Evolutionary conservation across 2,888 invertebrate genomes (phyloP).

Genomic region (Cheilosia variabilis): DNA sequence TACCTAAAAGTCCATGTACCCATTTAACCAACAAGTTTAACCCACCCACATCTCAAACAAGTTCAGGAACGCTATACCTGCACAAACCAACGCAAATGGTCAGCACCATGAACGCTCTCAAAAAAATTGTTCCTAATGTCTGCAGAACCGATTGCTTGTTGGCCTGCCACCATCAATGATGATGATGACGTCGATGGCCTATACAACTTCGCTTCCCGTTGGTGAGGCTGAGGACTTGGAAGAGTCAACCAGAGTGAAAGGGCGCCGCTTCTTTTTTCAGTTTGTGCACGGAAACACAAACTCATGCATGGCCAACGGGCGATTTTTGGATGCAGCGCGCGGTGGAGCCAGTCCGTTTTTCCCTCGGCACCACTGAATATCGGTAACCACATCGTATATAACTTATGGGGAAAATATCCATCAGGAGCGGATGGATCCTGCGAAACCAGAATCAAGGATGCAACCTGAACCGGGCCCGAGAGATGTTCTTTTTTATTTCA

Average conservation of each 20-base stretch:
- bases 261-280: slow-evolving; percentile 1
- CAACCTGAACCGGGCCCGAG: slow-evolving; percentile 28
- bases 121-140: slow-evolving; percentile 7
- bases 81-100: not conserved
- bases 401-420: slow-evolving; percentile 35
- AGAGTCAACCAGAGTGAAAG: slow-evolving; percentile 4
- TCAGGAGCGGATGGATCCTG: slow-evolving; percentile 19
- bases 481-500: slow-evolving; percentile 9
- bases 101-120: not conserved
- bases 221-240: slow-evolving; percentile 8
- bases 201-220: not conserved
- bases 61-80: not conserved
- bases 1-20: not conserved
- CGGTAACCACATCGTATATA: slow-evolving; percentile 25
- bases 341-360: not conserved
- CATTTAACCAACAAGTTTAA: slow-evolving; percentile 4
- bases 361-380: slow-evolving; percentile 15
- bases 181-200: slow-evolving; percentile 4
- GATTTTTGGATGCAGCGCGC: slow-evolving; percentile 11
- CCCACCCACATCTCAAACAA: not conserved
- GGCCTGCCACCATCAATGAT: not conserved
- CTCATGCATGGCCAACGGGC: not conserved
- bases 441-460: slow-evolving; percentile 32
- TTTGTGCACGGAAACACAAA: not conserved
- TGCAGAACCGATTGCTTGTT: not conserved